Evolutionary conservation across 2,113 vertebrate genomes (phyloP).

Genomic region (Arvicanthis niloticus): DNA sequence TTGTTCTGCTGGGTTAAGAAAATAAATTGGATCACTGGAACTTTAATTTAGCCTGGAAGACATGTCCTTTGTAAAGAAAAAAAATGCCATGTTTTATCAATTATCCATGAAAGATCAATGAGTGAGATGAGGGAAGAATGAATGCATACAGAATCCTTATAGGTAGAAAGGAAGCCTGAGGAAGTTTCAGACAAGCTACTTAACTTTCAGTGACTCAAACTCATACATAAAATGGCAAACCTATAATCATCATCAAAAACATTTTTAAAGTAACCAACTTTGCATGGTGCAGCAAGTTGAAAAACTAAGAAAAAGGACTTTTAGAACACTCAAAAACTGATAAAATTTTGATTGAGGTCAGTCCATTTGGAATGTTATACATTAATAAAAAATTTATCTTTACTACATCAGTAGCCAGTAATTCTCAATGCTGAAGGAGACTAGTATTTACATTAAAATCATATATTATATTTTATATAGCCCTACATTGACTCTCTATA

Average conservation of each 20-base stretch:
- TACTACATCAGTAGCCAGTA: background rate
- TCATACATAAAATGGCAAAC: slow-evolving; percentile 67
- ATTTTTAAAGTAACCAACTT: slow-evolving; percentile 13
- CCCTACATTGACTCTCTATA: background rate
- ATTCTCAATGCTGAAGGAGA: background rate
- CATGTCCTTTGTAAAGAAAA: slow-evolving; percentile 63
- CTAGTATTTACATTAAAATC: background rate
- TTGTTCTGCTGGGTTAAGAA: slow-evolving; percentile 61
- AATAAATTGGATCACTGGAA: slow-evolving; percentile 63
- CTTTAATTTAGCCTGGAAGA: slow-evolving; percentile 65
- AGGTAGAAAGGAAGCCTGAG: background rate
- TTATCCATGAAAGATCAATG: slow-evolving; percentile 45
- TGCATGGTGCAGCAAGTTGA: background rate
- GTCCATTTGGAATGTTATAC: background rate
- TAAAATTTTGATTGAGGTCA: background rate
- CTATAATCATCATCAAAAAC: slow-evolving; percentile 57
- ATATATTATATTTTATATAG: background rate
- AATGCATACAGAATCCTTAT: background rate
- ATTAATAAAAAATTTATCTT: slow-evolving; percentile 47
- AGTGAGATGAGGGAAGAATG: background rate
- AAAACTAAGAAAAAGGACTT: slow-evolving; percentile 40
- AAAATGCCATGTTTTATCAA: slow-evolving; percentile 67
- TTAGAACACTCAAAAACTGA: slow-evolving; percentile 7
- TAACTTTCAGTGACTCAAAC: slow-evolving; percentile 65
- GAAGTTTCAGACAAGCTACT: slow-evolving; percentile 39